Conservation (phyloP, 2,113 vertebrate species). For the Rhadina sibilatrix region DNA sequence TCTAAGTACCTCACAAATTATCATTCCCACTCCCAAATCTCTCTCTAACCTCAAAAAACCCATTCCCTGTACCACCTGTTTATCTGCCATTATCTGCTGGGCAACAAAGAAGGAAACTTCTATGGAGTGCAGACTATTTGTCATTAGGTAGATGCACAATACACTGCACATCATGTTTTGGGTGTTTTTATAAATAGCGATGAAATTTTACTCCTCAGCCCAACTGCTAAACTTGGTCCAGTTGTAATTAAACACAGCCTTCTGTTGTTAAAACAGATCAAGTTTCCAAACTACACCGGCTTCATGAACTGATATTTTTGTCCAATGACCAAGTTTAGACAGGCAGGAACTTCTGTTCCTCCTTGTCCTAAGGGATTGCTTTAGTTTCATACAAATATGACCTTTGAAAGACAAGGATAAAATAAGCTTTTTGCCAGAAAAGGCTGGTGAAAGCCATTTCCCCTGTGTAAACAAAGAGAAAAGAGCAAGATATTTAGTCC, state of each 20-base stretch:
- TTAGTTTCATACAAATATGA: neutral
- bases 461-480: neutral
- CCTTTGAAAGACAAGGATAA: constrained; percentile 1
- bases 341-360: neutral
- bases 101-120: neutral
- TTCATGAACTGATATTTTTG: neutral
- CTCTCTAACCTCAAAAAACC: neutral
- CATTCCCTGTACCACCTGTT: neutral
- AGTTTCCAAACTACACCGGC: neutral
- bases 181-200: neutral
- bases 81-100: neutral
- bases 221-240: neutral
- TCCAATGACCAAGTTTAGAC: neutral
- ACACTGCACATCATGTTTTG: neutral
- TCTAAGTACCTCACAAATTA: neutral
- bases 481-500: neutral
- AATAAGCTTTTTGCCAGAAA: constrained; percentile 1
- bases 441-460: neutral
- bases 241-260: neutral
- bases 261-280: neutral
- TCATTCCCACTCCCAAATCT: neutral
- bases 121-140: neutral
- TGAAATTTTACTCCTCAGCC: neutral
- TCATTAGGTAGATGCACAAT: fast-evolving
- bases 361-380: neutral